Percentiles rank a stretch among this genome's conserved stretches.
These are phyloP conservation scores for Oryzias celebensis DNA, from an alignment of 2,113 vertebrate genomes.

Conservation along the genomic window DNA sequence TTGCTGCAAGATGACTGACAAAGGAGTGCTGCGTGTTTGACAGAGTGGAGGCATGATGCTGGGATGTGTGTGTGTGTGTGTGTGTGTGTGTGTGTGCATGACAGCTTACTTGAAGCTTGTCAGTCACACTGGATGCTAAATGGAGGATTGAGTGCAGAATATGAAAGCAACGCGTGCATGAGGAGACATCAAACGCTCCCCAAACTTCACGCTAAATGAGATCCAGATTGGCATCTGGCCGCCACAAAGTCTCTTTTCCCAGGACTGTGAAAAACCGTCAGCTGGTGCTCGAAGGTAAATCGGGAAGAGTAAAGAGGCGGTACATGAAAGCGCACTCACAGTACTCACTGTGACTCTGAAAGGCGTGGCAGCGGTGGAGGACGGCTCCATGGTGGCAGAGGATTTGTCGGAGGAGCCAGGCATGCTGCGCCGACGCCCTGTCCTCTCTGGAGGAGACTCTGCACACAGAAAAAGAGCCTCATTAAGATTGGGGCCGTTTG, in stretches of 20 bases:
- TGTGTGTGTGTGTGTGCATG: not conserved
- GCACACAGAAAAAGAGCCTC: conserved; percentile 21
- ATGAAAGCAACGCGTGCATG: conserved; percentile 9
- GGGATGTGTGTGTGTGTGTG: not conserved
- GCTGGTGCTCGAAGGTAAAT: not conserved
- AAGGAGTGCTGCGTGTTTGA: conserved; percentile 8
- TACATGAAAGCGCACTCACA: conserved; percentile 47
- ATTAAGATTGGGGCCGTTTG: too few species aligned
- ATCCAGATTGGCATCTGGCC: conserved; percentile 56
- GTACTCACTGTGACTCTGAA: conserved; percentile 93
- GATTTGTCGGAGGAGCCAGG: conserved; percentile 85
- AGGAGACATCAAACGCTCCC: conserved; percentile 49
- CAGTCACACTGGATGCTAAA: conserved; percentile 4
- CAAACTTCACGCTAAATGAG: conserved; percentile 50
- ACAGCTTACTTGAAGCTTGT: conserved; percentile 1
- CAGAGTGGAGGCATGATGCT: not conserved
- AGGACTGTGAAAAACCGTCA: conserved; percentile 8
- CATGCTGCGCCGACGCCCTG: conserved; percentile 90
- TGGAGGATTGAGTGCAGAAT: conserved; percentile 1
- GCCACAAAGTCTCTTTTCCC: conserved; percentile 20
- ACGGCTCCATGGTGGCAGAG: conserved; percentile 85
- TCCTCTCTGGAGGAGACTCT: conserved; percentile 94
- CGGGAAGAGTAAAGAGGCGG: not conserved
- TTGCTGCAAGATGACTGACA: conserved; percentile 19
- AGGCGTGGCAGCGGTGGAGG: conserved; percentile 82